Evolutionary conservation across 1,140 invertebrate species (phyloP).

Genomic region (Tribolium madens): DNA sequence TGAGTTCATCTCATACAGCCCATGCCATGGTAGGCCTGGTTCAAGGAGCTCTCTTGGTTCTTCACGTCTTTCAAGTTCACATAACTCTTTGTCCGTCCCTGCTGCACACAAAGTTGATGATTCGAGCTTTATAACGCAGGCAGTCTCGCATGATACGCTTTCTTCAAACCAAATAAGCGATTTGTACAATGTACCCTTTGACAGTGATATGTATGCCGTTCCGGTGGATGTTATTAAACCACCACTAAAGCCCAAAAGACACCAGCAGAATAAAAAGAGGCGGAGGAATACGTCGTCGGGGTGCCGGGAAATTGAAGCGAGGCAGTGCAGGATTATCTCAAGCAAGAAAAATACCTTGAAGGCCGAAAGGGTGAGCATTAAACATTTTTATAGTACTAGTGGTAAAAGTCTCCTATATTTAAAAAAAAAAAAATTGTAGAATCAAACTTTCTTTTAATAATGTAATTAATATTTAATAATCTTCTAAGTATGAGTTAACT

Average conservation of each 20-base stretch:
- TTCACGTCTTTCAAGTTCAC: conserved; percentile 82
- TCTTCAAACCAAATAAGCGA: conserved; percentile 80
- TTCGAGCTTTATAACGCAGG: conserved; percentile 87
- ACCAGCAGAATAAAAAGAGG: conserved; percentile 70
- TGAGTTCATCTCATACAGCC: conserved; percentile 73
- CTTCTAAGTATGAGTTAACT: too few species aligned
- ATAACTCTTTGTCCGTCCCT: conserved; percentile 82
- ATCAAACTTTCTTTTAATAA: too few species aligned
- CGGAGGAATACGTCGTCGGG: conserved; percentile 71
- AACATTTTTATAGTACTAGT: too few species aligned
- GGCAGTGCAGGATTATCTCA: conserved; percentile 34
- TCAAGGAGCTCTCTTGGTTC: conserved; percentile 77
- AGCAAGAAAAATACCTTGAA: conserved; percentile 44
- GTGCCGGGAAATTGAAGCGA: conserved; percentile 64
- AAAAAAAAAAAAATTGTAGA: too few species aligned
- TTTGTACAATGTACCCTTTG: conserved; percentile 87
- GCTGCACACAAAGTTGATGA: conserved; percentile 79
- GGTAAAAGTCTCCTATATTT: too few species aligned
- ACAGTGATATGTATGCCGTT: conserved; percentile 87
- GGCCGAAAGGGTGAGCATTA: conserved; percentile 45
- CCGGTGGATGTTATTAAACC: conserved; percentile 82
- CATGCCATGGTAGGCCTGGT: conserved; percentile 76
- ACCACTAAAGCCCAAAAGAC: conserved; percentile 70
- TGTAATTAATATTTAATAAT: too few species aligned
- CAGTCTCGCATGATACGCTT: conserved; percentile 84